phyloP scores from a whole-genome alignment of 2,888 invertebrate genomes.

The Phania funesta region DNA sequence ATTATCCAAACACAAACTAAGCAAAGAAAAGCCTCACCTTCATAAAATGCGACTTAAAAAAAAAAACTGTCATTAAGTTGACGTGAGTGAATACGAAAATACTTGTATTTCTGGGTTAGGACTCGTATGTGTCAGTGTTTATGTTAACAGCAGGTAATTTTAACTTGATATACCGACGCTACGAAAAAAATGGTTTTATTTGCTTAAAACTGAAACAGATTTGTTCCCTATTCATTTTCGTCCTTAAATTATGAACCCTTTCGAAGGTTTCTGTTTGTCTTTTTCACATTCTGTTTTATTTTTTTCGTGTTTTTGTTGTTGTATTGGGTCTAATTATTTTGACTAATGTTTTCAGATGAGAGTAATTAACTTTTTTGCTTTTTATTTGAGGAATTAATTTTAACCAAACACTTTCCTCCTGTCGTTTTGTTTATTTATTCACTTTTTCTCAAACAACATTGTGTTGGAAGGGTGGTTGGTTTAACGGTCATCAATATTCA shows the following conservation, averaged over 20 bases:
- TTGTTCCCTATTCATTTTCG: slow-evolving; percentile 7
- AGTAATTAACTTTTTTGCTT: slow-evolving; percentile 63
- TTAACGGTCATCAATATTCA: slow-evolving; percentile 42
- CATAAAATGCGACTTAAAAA: not conserved
- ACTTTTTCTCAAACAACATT: not conserved
- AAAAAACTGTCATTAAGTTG: not conserved
- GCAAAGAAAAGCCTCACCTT: slow-evolving; percentile 50
- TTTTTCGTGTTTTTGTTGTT: slow-evolving; percentile 2
- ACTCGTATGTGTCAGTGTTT: not conserved
- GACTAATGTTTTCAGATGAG: slow-evolving; percentile 64
- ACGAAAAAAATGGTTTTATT: not conserved
- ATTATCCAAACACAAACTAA: not conserved
- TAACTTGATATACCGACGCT: not conserved
- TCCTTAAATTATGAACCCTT: slow-evolving; percentile 47
- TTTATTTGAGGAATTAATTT: slow-evolving; percentile 48
- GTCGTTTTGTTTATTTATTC: not conserved
- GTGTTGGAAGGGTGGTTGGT: slow-evolving; percentile 42
- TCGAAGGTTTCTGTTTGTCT: not conserved
- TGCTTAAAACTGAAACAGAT: slow-evolving; percentile 36
- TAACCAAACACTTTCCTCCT: slow-evolving; percentile 49
- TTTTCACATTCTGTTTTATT: slow-evolving; percentile 2
- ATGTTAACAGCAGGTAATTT: slow-evolving; percentile 20
- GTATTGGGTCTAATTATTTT: slow-evolving; percentile 57
- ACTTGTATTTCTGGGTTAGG: not conserved
- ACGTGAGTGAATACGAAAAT: not conserved